A percentile compares a stretch with the other conserved stretches of the same genome.
Conservation (phyloP, 2,888 invertebrate species). For the Hedya salicella region DNA sequence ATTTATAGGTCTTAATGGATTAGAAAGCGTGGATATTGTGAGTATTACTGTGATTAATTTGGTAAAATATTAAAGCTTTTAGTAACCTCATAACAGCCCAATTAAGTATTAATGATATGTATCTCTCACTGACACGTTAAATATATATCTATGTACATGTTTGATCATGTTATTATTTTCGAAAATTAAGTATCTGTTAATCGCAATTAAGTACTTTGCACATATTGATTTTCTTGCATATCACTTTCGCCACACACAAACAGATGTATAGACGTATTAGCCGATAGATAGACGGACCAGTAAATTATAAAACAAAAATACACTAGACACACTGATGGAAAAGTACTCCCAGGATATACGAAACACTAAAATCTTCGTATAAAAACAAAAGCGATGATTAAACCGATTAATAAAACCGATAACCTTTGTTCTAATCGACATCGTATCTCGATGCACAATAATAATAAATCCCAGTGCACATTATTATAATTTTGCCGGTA, state of each 20-base stretch:
- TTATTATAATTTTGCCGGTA: conserved; percentile 30
- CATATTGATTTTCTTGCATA: too few relatives aligned
- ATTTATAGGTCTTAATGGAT: conserved; percentile 38
- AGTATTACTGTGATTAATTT: conserved; percentile 10
- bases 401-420: conserved; percentile 15
- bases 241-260: too few relatives aligned
- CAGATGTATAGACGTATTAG: too few relatives aligned
- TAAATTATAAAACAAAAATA: too few relatives aligned
- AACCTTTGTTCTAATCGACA: conserved; percentile 21
- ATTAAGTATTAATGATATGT: background rate
- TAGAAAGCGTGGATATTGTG: conserved; percentile 38
- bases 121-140: background rate
- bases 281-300: too few relatives aligned
- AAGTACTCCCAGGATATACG: too few relatives aligned
- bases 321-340: too few relatives aligned
- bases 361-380: background rate
- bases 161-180: too few relatives aligned
- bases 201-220: too few relatives aligned
- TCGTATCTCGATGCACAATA: conserved; percentile 10
- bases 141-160: too few relatives aligned
- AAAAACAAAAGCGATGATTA: conserved; percentile 1
- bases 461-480: conserved; percentile 25
- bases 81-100: background rate
- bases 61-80: conserved; percentile 13
- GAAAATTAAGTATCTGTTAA: too few relatives aligned